Conservation (phyloP, 2,113 vertebrate genomes). For the Oncorhynchus nerka region DNA sequence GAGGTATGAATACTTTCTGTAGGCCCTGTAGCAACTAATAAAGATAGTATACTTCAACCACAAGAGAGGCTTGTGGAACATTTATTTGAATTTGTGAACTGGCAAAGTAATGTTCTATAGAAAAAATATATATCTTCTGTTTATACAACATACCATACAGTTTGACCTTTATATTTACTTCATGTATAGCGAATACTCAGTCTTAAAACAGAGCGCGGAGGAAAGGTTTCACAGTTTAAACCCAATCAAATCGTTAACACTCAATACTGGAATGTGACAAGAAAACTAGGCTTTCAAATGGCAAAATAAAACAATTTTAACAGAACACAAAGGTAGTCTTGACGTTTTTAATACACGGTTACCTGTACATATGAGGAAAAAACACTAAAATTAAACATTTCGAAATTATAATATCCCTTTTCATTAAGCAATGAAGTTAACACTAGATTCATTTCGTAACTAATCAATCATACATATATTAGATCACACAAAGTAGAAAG, state of each 20-base stretch:
- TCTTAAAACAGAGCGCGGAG: constrained; percentile 35
- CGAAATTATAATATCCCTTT: constrained; percentile 97
- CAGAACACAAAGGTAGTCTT: constrained; percentile 80
- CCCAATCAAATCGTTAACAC: constrained; percentile 56
- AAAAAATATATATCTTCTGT: constrained; percentile 81
- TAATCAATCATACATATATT: constrained; percentile 96
- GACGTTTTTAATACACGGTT: constrained; percentile 94
- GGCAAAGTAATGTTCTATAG: constrained; percentile 82
- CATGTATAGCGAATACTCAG: constrained; percentile 28
- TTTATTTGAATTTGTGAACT: constrained; percentile 93
- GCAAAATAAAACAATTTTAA: constrained; percentile 56
- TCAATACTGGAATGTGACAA: constrained; percentile 45
- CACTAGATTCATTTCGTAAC: constrained; percentile 91
- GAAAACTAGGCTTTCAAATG: constrained; percentile 53
- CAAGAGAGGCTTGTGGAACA: constrained; percentile 76
- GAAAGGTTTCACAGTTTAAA: constrained; percentile 17
- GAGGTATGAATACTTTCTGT: too few relatives aligned
- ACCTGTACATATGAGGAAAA: constrained; percentile 88
- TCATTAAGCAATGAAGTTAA: constrained; percentile 97
- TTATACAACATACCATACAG: constrained; percentile 69
- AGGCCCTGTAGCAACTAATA: neutral
- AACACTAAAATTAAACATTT: constrained; percentile 92
- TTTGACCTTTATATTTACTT: constrained; percentile 39
- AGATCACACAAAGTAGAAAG: constrained; percentile 92
- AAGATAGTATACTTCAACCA: constrained; percentile 49